Conservation (phyloP, 1,140 invertebrate species). For the Papilio polytes region DNA sequence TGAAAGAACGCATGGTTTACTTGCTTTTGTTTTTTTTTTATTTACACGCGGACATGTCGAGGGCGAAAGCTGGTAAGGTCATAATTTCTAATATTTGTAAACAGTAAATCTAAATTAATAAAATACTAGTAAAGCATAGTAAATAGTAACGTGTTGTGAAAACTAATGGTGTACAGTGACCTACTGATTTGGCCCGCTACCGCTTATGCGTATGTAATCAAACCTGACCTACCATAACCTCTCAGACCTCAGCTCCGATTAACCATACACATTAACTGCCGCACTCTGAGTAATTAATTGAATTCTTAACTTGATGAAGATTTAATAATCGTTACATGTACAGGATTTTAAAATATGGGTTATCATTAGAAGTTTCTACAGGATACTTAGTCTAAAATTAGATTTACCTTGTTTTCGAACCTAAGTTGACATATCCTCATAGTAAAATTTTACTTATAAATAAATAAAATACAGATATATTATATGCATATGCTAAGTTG, state of each 20-base stretch:
- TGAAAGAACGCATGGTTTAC: no score
- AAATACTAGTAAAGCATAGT: background rate
- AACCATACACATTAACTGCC: background rate
- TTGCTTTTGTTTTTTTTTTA: no score
- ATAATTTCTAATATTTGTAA: no score
- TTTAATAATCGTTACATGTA: background rate
- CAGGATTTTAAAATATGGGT: background rate
- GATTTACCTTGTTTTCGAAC: background rate
- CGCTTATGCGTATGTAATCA: slow-evolving; percentile 22
- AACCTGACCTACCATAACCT: slow-evolving; percentile 28
- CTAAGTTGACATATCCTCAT: background rate
- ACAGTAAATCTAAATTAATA: background rate
- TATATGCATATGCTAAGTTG: no score
- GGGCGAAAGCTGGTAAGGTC: no score
- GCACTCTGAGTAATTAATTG: background rate
- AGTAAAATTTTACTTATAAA: no score
- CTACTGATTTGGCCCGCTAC: slow-evolving; percentile 5
- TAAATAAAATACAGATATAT: background rate
- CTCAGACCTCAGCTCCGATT: background rate
- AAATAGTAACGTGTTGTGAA: background rate
- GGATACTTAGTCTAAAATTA: background rate
- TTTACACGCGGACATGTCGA: no score
- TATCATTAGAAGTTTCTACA: no score
- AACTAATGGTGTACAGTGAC: background rate
- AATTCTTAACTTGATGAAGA: background rate